phyloP scores from a whole-genome alignment of 2,888 invertebrate genomes.

The Apamea sordens region DNA sequence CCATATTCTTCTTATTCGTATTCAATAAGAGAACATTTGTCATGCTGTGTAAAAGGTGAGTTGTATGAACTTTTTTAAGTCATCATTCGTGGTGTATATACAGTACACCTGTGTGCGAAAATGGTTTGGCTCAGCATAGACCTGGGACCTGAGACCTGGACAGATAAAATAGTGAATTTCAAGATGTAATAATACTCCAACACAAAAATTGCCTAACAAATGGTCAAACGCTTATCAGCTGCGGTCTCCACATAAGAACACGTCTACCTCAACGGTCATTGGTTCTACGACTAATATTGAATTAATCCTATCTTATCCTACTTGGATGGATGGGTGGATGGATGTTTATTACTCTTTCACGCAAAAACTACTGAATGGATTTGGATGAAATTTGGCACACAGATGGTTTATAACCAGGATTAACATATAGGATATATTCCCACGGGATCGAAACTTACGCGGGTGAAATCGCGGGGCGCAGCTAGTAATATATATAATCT shows the following conservation, averaged over 20 bases:
- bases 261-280: background rate
- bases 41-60: conserved; percentile 69
- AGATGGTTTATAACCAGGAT: no score
- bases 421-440: no score
- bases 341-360: no score
- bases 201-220: background rate
- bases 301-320: no score
- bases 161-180: background rate
- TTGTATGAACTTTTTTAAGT: background rate
- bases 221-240: background rate
- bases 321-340: no score
- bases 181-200: background rate
- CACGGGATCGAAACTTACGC: no score
- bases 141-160: background rate
- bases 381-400: no score
- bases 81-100: background rate
- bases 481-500: no score
- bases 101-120: background rate
- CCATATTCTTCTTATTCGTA: conserved; percentile 74
- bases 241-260: background rate
- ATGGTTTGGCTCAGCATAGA: background rate
- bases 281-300: background rate
- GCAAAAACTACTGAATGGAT: no score
- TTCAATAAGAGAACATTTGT: conserved; percentile 66
- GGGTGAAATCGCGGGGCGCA: no score